phyloP scores from a whole-genome alignment of 2,888 invertebrate genomes.

The Cheilosia soror region DNA sequence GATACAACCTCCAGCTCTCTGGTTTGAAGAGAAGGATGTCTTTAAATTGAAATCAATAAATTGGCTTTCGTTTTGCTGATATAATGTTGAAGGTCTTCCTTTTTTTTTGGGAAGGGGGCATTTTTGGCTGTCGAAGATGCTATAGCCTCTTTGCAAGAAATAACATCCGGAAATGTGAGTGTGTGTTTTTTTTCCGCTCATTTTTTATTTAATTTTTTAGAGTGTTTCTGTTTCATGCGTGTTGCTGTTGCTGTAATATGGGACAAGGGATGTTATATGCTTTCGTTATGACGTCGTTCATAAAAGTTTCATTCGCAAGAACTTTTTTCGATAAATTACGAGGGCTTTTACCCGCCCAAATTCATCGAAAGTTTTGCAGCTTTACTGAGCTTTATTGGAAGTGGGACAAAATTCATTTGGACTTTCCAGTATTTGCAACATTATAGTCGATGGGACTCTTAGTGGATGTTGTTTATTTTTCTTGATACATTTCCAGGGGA shows the following conservation, averaged over 20 bases:
- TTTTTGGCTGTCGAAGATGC: slow-evolving; percentile 9
- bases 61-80: slow-evolving; percentile 32
- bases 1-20: slow-evolving; percentile 24
- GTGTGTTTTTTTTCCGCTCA: slow-evolving; percentile 1
- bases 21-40: slow-evolving; percentile 30
- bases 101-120: background rate
- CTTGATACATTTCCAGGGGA: slow-evolving; percentile 22
- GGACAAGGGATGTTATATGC: background rate
- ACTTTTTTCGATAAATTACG: slow-evolving; percentile 45
- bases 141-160: slow-evolving; percentile 27
- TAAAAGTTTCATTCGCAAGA: slow-evolving; percentile 3
- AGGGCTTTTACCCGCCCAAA: slow-evolving; percentile 70
- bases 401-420: slow-evolving; percentile 47
- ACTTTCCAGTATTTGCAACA: slow-evolving; percentile 50
- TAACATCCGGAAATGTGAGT: slow-evolving; percentile 13
- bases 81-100: slow-evolving; percentile 7
- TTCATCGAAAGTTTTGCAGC: slow-evolving; percentile 48
- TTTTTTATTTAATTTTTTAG: slow-evolving; percentile 30
- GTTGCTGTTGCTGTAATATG: slow-evolving; percentile 38
- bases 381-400: slow-evolving; percentile 62
- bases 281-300: slow-evolving; percentile 53
- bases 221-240: slow-evolving; percentile 22
- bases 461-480: slow-evolving; percentile 3
- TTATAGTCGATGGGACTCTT: slow-evolving; percentile 16
- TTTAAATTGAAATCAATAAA: slow-evolving; percentile 60